Conservation (phyloP, 2,797 vertebrate genomes). For the Gobio occitaniae region DNA sequence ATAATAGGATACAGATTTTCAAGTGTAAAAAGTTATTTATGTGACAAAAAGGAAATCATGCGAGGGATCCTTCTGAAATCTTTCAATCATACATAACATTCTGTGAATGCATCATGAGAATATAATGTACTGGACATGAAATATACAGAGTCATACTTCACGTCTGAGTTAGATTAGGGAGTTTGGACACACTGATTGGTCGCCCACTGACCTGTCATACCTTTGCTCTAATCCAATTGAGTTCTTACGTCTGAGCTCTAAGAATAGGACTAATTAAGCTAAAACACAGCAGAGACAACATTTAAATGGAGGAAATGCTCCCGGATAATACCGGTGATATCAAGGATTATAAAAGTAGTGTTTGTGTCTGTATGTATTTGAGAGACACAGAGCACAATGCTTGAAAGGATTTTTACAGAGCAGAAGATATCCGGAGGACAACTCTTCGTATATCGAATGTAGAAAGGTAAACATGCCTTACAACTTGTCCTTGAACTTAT, state of each 20-base stretch:
- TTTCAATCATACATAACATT: background rate
- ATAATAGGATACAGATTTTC: too few species aligned
- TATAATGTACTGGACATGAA: background rate
- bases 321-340: slow-evolving; percentile 35
- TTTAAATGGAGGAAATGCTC: slow-evolving; percentile 68
- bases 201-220: slow-evolving; percentile 62
- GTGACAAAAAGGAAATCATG: background rate
- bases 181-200: slow-evolving; percentile 65
- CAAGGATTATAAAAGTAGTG: slow-evolving; percentile 38
- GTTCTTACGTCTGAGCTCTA: slow-evolving; percentile 76
- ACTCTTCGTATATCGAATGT: slow-evolving; percentile 65
- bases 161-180: slow-evolving; percentile 69
- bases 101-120: background rate
- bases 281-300: slow-evolving; percentile 63
- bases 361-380: slow-evolving; percentile 59
- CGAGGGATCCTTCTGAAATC: background rate
- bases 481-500: background rate
- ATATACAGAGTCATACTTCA: slow-evolving; percentile 12
- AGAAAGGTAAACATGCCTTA: slow-evolving; percentile 71
- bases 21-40: too few species aligned
- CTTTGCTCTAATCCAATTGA: slow-evolving; percentile 79
- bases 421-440: slow-evolving; percentile 64
- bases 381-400: slow-evolving; percentile 55
- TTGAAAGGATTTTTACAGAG: slow-evolving; percentile 69
- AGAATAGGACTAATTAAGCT: slow-evolving; percentile 76